phyloP scores from a whole-genome alignment of 2,113 vertebrate genomes.

The Podarcis muralis region DNA sequence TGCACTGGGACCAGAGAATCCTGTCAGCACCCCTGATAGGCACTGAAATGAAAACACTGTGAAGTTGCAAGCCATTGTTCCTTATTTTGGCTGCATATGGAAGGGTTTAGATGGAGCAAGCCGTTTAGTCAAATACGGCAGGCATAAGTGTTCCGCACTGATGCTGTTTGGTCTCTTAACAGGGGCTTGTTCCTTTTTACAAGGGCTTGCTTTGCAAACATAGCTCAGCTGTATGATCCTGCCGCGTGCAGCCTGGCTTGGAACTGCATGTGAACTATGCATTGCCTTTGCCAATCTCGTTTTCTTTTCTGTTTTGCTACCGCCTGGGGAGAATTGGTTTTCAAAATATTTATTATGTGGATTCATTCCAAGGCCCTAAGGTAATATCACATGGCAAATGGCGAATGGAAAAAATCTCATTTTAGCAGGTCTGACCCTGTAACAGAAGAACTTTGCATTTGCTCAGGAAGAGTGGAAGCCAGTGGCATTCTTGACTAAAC shows the following conservation, averaged over 20 bases:
- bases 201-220: not conserved
- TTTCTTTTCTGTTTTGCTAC: not conserved
- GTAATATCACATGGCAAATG: not conserved
- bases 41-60: not conserved
- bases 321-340: not conserved
- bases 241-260: fast-evolving
- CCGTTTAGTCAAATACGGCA: conserved; percentile 7
- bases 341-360: conserved; percentile 14
- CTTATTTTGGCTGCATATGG: too few relatives aligned
- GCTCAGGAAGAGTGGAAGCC: conserved; percentile 7
- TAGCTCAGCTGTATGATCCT: not conserved
- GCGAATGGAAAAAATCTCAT: conserved; percentile 14
- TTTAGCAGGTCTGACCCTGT: conserved; percentile 8
- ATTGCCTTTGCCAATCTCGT: not conserved
- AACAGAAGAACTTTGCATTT: conserved; percentile 16
- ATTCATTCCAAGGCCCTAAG: not conserved
- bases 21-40: not conserved
- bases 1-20: too few relatives aligned
- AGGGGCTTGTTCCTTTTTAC: not conserved
- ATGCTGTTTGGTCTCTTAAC: not conserved
- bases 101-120: not conserved
- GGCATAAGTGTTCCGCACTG: not conserved
- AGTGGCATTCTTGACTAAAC: not conserved
- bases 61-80: not conserved
- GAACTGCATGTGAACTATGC: not conserved